phyloP scores from a whole-genome alignment of 2,888 invertebrate species.

The Papilio elwesi region DNA sequence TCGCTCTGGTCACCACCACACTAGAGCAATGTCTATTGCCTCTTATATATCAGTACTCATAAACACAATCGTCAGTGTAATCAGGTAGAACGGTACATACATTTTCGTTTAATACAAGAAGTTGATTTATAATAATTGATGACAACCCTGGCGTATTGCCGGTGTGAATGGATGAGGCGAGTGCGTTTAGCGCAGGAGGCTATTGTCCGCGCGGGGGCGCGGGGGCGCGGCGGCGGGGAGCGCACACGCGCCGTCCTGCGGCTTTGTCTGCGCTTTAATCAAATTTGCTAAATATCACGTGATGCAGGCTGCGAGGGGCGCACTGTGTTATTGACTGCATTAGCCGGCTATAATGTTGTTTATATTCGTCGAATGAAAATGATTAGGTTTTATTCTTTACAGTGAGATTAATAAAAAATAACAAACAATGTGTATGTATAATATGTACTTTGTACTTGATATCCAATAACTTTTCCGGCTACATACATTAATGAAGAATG shows the following conservation, averaged over 20 bases:
- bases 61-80: too few species aligned
- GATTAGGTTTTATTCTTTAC: slow-evolving; percentile 1
- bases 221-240: background rate
- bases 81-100: too few species aligned
- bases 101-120: background rate
- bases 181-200: slow-evolving; percentile 1
- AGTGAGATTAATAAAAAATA: slow-evolving; percentile 1
- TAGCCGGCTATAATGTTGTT: background rate
- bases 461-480: too few species aligned
- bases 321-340: too few species aligned
- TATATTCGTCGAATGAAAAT: slow-evolving; percentile 2
- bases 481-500: too few species aligned
- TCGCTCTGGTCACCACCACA: too few species aligned
- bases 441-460: too few species aligned
- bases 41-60: too few species aligned
- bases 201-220: background rate
- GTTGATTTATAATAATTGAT: background rate
- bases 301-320: too few species aligned
- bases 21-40: too few species aligned
- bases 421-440: too few species aligned
- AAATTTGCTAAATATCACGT: slow-evolving; percentile 41
- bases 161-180: slow-evolving; percentile 4
- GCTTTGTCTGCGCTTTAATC: slow-evolving; percentile 45
- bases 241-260: slow-evolving; percentile 43
- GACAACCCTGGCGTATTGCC: background rate